phyloP scores from a whole-genome alignment of 2,888 invertebrate species.

The Nephrotoma appendiculata region DNA sequence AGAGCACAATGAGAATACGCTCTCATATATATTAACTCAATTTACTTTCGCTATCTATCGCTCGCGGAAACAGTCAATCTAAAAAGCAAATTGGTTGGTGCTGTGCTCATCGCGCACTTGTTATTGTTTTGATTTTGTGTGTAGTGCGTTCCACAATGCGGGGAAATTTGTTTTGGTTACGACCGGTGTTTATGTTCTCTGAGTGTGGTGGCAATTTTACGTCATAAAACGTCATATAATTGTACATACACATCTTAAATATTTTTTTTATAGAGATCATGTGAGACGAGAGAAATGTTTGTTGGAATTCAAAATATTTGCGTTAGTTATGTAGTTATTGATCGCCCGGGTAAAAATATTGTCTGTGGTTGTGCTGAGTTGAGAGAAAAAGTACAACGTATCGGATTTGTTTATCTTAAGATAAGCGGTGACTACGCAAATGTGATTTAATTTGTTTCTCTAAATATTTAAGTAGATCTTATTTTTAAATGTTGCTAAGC shows the following conservation, averaged over 20 bases:
- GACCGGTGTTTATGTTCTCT: background rate
- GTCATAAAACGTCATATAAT: background rate
- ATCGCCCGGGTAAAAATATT: background rate
- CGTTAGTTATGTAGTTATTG: background rate
- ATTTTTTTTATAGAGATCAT: background rate
- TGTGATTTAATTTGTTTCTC: background rate
- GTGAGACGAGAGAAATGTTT: background rate
- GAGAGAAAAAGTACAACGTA: background rate
- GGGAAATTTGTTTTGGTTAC: background rate
- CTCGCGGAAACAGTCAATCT: background rate
- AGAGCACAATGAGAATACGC: background rate
- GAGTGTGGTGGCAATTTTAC: background rate
- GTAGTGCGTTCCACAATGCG: background rate
- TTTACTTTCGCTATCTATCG: background rate
- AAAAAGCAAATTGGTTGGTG: background rate
- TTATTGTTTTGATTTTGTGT: background rate
- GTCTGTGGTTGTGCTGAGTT: background rate
- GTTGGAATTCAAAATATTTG: background rate
- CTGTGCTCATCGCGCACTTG: background rate
- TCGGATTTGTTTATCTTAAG: background rate
- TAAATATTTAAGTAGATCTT: background rate
- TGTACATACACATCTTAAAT: background rate
- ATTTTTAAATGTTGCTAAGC: background rate
- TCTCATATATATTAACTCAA: background rate
- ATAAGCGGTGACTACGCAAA: background rate